Evolutionary conservation across 2,113 vertebrate genomes (phyloP), one percentile per base, ranked within the genome.

Genomic region (Spea bombifrons): DNA sequence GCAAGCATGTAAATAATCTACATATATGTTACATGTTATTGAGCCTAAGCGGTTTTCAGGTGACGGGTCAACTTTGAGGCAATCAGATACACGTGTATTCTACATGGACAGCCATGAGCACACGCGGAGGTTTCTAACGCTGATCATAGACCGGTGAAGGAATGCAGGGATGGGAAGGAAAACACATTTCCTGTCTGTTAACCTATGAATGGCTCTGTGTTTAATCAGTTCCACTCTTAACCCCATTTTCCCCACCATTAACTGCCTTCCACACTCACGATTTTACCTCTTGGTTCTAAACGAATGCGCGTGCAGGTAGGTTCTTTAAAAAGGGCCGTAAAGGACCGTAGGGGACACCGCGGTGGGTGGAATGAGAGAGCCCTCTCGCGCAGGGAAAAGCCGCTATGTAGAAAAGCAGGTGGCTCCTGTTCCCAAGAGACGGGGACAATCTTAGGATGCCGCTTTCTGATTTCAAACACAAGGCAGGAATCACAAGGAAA

Each of bases 401-500:
- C 0, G 49, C 55, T 50, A 75, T 75, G 66, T 67, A 12, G 61
- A 55, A 9, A 30, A 75, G 64, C 74, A 75, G 74, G 74, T 66
- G 74, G 63, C 64, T 75, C 73, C 17, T 66, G 16, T 75, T 66
- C 74, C 74, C 64, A 46, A 66, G 63, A 67, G 74, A 49, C 30
- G 55, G 66, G 61, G 53, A 49, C 64, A 66, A 44, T 53, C 17
- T 15, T 44, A 49, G 63, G 8, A 17, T 47, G 43, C 49, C 74
- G n/a, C n/a, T 65, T 66, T 55, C 61, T 16, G 52, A 8, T 50
- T 49, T 9, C 64, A 7, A 15, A 66, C 16, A 52, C 43, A 45
- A 66, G 12, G 46, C 44, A 67, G 52, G 64, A 75, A 55, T 46
- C 45, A 43, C 72, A 74, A 64, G 55, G 57, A 74, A 49, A 30